Conservation (phyloP, 2,113 vertebrate species). For the Pelodiscus sinensis region DNA sequence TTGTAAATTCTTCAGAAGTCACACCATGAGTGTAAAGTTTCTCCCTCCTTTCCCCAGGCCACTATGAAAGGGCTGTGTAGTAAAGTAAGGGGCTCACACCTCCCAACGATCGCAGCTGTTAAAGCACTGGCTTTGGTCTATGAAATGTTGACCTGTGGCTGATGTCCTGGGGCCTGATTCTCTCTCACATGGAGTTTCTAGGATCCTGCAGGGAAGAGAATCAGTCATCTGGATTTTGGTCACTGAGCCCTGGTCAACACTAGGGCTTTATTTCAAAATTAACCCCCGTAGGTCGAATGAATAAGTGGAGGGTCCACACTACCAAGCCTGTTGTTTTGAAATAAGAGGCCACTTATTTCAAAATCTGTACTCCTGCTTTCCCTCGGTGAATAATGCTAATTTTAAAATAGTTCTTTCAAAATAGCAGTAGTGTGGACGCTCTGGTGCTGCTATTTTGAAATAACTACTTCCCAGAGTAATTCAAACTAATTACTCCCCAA, state of each 20-base stretch:
- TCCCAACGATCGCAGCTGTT: conserved; percentile 49
- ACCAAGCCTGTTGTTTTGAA: too few relatives aligned
- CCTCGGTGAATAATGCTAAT: too few relatives aligned
- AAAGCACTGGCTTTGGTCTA: conserved; percentile 46
- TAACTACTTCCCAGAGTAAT: too few relatives aligned
- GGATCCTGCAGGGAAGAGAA: conserved; percentile 31
- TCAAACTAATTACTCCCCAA: too few relatives aligned
- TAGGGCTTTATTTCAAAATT: too few relatives aligned
- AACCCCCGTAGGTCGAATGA: too few relatives aligned
- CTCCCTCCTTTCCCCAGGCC: conserved; percentile 32
- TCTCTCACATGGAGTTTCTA: conserved; percentile 30
- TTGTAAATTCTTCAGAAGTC: conserved; percentile 82
- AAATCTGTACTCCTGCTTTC: too few relatives aligned
- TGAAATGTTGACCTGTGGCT: background rate
- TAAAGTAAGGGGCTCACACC: conserved; percentile 65
- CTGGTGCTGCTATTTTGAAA: too few relatives aligned
- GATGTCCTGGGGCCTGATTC: conserved; percentile 11
- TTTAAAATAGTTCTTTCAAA: too few relatives aligned
- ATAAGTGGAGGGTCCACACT: too few relatives aligned
- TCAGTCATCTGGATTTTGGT: background rate
- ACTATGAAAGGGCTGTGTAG: conserved; percentile 75
- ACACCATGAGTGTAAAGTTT: conserved; percentile 76
- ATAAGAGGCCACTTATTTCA: too few relatives aligned
- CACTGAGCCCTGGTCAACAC: background rate
- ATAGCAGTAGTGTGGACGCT: too few relatives aligned